phyloP scores from a whole-genome alignment of 2,113 vertebrate genomes.

The Notiomystis cincta region DNA sequence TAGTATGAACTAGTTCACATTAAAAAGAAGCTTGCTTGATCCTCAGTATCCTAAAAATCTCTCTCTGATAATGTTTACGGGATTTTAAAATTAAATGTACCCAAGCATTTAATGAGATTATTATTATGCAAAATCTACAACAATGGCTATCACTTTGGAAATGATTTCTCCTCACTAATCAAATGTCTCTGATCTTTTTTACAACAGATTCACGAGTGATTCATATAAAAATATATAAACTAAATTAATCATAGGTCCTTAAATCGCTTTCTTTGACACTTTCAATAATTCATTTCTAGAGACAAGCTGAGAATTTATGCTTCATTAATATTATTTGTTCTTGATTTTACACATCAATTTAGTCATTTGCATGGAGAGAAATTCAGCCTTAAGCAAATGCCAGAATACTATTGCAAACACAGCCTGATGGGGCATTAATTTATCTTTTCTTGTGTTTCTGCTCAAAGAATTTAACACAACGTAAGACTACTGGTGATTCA shows the following conservation, averaged over 20 bases:
- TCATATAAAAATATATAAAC: slow-evolving; percentile 74
- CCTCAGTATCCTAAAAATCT: background rate
- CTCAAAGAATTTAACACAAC: background rate
- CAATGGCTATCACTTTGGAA: slow-evolving; percentile 33
- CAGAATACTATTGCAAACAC: slow-evolving; percentile 37
- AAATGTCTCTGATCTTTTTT: slow-evolving; percentile 69
- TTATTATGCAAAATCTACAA: slow-evolving; percentile 61
- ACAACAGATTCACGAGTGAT: slow-evolving; percentile 66
- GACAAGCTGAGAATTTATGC: slow-evolving; percentile 61
- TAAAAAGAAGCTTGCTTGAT: background rate
- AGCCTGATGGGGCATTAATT: slow-evolving; percentile 47
- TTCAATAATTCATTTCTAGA: slow-evolving; percentile 74
- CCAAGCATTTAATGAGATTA: slow-evolving; percentile 64
- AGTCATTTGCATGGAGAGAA: slow-evolving; percentile 41
- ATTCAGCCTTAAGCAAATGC: slow-evolving; percentile 62
- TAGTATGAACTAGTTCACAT: background rate
- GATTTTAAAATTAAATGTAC: slow-evolving; percentile 69
- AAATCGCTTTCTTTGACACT: slow-evolving; percentile 71
- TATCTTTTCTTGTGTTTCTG: slow-evolving; percentile 53
- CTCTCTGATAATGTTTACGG: slow-evolving; percentile 32
- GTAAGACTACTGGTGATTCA: background rate
- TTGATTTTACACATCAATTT: slow-evolving; percentile 54
- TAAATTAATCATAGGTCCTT: slow-evolving; percentile 74
- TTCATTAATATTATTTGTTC: slow-evolving; percentile 76
- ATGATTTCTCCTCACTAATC: slow-evolving; percentile 63